Evolutionary conservation across 2,888 invertebrate genomes (phyloP), one percentile per base, ranked within the genome.

Genomic region (Dermolepida albohirtum): DNA sequence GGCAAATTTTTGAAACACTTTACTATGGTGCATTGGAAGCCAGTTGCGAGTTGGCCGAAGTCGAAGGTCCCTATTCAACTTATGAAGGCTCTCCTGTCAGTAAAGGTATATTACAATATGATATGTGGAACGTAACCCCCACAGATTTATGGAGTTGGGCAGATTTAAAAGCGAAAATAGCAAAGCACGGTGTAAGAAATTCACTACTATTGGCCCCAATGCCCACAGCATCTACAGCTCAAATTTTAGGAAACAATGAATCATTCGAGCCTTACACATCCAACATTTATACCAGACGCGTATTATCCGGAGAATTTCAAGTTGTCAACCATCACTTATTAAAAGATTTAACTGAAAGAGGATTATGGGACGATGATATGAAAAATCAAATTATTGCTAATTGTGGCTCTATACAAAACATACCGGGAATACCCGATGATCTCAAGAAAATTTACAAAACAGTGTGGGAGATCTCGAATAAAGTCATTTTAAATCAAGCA

Each of bases 211-310:
- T 98, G 71, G 98, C 98, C 0, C 98, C 98, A 0, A 99, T 99
- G 98, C 98, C 98, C 0, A 99, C 98, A 5, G 98, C 98, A 7
- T 97, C 98, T 0, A 99, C 98, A 0, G 98, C 99, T 1, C 98
- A 99, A 85, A 99, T 99, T 79, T 88, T 99, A 50, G 99, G 99
- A 14, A 99, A 99, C 81, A 99, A 98, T 81, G 98, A 99, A 83
- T 95, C 97, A 0, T 93, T 98, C 78, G 99, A 99, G 83, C 96
- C 99, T 0, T 99, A 98, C 83, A 98, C 98, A 0, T 97, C 95
- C 40, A 99, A 99, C 80, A 95, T 99, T 75, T 99, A 98, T 83
- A 92, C 93, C 16, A 86, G 98, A 74, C 87, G 97, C 57, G 98
- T 99, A 0, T 85, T 98, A 5, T 97, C 97, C 2, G 98, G 98